Base-by-base conservation (phyloP, 92 coral and sea anemone genomes). In the Umimayanthus kanabou region DNA sequence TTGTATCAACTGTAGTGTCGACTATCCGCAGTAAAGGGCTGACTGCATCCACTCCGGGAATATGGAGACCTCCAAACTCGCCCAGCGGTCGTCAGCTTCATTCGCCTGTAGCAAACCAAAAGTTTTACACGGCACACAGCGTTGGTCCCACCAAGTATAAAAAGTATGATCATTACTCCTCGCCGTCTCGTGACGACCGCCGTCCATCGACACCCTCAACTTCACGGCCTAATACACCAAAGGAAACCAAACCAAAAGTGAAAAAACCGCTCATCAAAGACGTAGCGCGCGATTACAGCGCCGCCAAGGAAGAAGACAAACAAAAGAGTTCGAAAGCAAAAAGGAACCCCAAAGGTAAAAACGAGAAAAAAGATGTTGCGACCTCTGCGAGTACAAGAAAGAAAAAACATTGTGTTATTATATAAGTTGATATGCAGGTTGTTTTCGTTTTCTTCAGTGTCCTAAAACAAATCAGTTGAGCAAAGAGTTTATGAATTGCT, bases 241-340 rank as follows among this genome's bases (percentile, higher is more conserved):
- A 30, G 2, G 71, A 45, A 14, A 7, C 84, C n/a, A 53, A 80
- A 55, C 84, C 49, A 4, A 57, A 30, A 61, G 39, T 8, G 20
- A 29, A 55, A 55, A 80, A 80, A 30, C 71, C 84, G 43, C 84
- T 80, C 28, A 57, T 80, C 18, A 80, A 80, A 18, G 84, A 80
- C 43, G 6, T 80, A 23, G 84, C 84, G 5, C 71, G 71, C 69
- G 84, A 80, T 53, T 80, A 53, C 70, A 30, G 33, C n/a, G 47
- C 45, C 11, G 28, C 58, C 20, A 78, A 78, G 39, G 84, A 80
- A 55, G 47, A 18, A 28, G 71, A 33, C 15, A 29, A 57, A 18
- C 42, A 55, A 80, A 40, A 80, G 57, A 16, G 4, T 13, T 30
- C 30, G 37, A 80, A 80, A 29, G 84, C 11, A 80, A 16, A 80